These are phyloP conservation scores for Eolophus roseicapilla DNA, from an alignment of 2,113 vertebrate genomes.

Conservation along the genomic window DNA sequence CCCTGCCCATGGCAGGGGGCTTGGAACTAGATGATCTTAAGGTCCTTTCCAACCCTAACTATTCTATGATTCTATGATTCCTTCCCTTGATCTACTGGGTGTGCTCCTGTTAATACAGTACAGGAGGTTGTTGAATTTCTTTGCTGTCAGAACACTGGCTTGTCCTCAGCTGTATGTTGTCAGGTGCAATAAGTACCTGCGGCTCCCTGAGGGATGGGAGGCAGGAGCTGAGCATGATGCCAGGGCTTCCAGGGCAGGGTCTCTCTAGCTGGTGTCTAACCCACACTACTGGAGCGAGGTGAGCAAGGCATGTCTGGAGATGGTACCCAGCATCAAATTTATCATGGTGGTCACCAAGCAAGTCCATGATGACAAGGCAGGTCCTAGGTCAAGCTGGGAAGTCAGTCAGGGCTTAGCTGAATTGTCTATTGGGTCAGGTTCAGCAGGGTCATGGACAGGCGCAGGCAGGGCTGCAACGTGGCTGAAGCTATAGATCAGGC, in stretches of 20 bases:
- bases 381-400: not conserved
- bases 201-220: not conserved
- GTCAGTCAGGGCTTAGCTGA: not conserved
- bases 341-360: not conserved
- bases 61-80: too few species aligned
- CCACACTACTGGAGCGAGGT: fast-evolving
- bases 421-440: not conserved
- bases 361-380: not conserved
- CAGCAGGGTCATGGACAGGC: fast-evolving
- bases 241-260: fast-evolving
- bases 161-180: not conserved
- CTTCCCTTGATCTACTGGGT: not conserved
- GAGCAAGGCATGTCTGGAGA: not conserved
- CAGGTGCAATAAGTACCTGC: fast-evolving
- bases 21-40: too few species aligned
- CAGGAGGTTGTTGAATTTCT: not conserved
- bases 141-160: not conserved
- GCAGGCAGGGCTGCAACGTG: not conserved
- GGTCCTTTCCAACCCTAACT: too few species aligned
- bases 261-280: fast-evolving
- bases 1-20: too few species aligned
- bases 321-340: not conserved
- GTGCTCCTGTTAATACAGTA: not conserved
- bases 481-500: not conserved
- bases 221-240: not conserved